Evolutionary conservation across 2,797 vertebrate species (phyloP).

Genomic region (Phoeniculus purpureus): DNA sequence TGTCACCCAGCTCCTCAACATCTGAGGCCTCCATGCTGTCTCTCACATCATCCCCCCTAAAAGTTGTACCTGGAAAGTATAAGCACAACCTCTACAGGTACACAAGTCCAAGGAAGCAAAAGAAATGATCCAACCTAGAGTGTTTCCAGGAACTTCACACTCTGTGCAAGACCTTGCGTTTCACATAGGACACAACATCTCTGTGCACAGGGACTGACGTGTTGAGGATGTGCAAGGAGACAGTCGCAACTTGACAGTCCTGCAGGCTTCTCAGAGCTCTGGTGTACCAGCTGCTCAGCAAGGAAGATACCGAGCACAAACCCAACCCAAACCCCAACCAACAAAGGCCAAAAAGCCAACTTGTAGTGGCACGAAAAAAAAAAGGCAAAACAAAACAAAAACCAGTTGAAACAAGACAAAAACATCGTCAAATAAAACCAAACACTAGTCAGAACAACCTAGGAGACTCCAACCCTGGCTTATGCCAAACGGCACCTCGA

Average conservation of each 20-base stretch:
- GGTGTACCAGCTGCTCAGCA: fast-evolving
- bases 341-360: neutral
- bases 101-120: neutral
- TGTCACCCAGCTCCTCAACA: neutral
- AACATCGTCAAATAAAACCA: too few species aligned
- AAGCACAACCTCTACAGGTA: neutral
- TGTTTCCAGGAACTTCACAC: neutral
- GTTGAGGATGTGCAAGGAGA: neutral
- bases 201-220: neutral
- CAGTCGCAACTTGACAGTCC: fast-evolving
- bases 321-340: neutral
- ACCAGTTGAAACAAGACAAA: too few species aligned
- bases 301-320: neutral
- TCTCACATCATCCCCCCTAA: neutral
- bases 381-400: neutral
- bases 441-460: neutral
- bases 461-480: neutral
- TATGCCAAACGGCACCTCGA: neutral
- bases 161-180: neutral
- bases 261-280: neutral
- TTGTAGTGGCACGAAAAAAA: fast-evolving
- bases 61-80: neutral
- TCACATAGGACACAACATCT: neutral
- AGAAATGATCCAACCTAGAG: neutral
- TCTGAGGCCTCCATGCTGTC: neutral